These are phyloP conservation scores for Suncus etruscus DNA, from an alignment of 2,113 vertebrate species.

Conservation along the genomic window DNA sequence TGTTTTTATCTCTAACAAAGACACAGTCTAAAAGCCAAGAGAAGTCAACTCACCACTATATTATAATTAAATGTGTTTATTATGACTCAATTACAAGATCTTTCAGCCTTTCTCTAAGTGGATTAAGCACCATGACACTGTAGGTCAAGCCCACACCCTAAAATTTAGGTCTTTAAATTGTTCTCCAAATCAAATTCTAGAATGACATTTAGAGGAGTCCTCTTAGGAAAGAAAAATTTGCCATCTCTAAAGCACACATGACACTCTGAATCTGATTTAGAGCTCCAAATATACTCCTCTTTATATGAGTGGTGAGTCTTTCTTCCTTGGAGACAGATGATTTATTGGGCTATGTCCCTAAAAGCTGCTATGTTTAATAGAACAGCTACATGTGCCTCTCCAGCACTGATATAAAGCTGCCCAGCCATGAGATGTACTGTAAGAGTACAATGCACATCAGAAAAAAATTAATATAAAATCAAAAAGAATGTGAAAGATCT, in stretches of 20 bases:
- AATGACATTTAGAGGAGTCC: background rate
- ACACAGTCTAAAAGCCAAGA: constrained; percentile 20
- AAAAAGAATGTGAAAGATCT: background rate
- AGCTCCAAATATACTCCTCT: background rate
- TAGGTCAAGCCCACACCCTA: background rate
- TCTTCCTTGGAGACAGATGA: background rate
- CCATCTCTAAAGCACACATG: constrained; percentile 25
- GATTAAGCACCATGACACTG: background rate
- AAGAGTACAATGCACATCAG: background rate
- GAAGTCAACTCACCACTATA: background rate
- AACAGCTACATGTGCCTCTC: background rate
- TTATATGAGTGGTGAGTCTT: background rate
- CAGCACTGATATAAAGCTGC: background rate
- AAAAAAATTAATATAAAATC: background rate
- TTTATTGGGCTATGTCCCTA: background rate
- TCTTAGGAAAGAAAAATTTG: background rate
- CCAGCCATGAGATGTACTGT: background rate
- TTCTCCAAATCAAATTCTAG: background rate
- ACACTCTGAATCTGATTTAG: background rate
- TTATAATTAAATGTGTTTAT: constrained; percentile 27
- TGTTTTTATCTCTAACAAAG: background rate
- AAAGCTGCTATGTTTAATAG: background rate
- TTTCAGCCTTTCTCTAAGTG: background rate
- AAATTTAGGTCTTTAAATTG: background rate
- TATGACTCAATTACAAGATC: background rate